Evolutionary conservation across 1,140 invertebrate species (phyloP).

Genomic region (Drosophila watanabei): DNA sequence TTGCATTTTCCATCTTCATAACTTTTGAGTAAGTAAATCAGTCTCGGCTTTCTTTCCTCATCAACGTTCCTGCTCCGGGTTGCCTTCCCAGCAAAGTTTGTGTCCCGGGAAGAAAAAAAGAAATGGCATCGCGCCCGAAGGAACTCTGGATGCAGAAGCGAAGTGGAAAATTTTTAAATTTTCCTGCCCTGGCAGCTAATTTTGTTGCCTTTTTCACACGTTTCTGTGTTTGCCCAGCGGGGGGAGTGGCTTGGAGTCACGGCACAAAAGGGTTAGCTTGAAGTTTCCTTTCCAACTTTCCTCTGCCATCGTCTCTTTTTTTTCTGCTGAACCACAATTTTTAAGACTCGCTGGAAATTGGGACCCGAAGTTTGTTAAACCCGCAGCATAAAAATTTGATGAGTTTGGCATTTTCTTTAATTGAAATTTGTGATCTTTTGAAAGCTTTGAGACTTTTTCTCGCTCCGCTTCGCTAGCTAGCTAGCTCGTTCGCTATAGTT

Average conservation of each 20-base stretch:
- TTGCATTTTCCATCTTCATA: conserved; percentile 80
- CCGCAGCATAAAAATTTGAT: conserved; percentile 84
- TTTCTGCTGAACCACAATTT: conserved; percentile 66
- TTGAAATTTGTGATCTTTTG: conserved; percentile 85
- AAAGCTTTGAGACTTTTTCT: conserved; percentile 76
- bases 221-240: conserved; percentile 64
- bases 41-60: conserved; percentile 27
- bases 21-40: conserved; percentile 71
- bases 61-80: conserved; percentile 9
- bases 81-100: conserved; percentile 20
- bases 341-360: conserved; percentile 51
- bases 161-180: conserved; percentile 46
- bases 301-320: background rate
- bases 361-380: conserved; percentile 70
- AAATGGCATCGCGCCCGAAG: conserved; percentile 50
- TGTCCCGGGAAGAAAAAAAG: conserved; percentile 17
- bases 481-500: conserved; percentile 29
- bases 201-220: conserved; percentile 82
- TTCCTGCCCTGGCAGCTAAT: conserved; percentile 64
- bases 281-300: conserved; percentile 49
- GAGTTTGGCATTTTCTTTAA: conserved; percentile 85
- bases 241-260: conserved; percentile 35
- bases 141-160: conserved; percentile 8
- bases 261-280: conserved; percentile 64
- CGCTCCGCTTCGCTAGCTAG: conserved; percentile 7